A percentile compares a stretch with the other conserved stretches of the same genome.
Evolutionary conservation across 2,797 vertebrate species (phyloP).

Genomic region (Scleropages formosus): DNA sequence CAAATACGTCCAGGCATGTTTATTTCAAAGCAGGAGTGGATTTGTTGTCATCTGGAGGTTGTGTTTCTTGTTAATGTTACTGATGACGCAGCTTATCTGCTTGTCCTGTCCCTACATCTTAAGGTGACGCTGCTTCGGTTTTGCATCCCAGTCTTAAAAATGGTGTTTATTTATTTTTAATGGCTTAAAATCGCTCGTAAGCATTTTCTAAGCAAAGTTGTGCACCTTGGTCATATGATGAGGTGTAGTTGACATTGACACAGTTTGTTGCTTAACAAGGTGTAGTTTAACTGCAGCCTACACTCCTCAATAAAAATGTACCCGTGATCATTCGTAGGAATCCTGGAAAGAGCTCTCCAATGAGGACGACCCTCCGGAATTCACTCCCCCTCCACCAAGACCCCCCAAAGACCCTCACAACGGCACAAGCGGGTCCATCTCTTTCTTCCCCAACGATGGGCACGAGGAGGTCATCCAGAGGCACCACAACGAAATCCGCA

Average conservation of each 20-base stretch:
- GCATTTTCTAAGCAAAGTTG: too few relatives aligned
- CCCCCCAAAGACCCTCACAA: conserved; percentile 77
- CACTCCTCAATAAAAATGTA: neutral
- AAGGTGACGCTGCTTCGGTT: too few relatives aligned
- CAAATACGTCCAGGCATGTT: neutral
- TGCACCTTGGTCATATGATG: too few relatives aligned
- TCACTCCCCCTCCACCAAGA: conserved; percentile 81
- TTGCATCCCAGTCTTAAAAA: too few relatives aligned
- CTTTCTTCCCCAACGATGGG: conserved; percentile 60
- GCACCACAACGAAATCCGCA: conserved; percentile 33
- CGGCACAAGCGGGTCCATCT: conserved; percentile 60
- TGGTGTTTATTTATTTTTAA: too few relatives aligned
- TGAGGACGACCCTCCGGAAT: conserved; percentile 86
- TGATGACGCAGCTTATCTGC: too few relatives aligned
- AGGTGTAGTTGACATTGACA: too few relatives aligned
- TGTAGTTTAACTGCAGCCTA: too few relatives aligned
- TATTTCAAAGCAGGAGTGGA: neutral
- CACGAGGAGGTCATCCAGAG: conserved; percentile 49
- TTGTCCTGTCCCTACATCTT: too few relatives aligned
- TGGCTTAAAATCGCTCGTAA: too few relatives aligned
- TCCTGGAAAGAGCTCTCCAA: conserved; percentile 94
- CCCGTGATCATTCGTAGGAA: conserved; percentile 65
- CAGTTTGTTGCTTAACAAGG: too few relatives aligned
- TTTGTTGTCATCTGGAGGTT: neutral
- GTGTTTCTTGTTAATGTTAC: neutral